A percentile compares a stretch with the other conserved stretches of the same genome.
These are phyloP conservation scores for Murina feae DNA, from an alignment of 2,113 vertebrate genomes.

Conservation along the genomic window DNA sequence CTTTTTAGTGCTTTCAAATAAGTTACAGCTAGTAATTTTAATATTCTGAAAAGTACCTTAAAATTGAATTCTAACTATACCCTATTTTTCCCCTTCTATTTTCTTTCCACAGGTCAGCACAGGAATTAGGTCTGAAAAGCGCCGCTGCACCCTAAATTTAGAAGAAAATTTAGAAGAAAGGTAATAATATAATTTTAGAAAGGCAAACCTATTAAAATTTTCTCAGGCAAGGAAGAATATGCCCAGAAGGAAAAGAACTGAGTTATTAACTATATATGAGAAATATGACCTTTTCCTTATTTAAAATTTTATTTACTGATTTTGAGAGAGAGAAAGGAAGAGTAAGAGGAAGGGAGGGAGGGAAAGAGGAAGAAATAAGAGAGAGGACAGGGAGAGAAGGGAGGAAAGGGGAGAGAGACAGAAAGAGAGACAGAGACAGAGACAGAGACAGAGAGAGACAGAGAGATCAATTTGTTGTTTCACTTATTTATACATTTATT, in stretches of 20 bases:
- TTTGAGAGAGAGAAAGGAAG: background rate
- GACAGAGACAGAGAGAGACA: background rate
- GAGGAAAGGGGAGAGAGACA: too few relatives aligned
- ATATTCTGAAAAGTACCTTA: background rate
- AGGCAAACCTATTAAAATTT: background rate
- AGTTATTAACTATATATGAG: background rate
- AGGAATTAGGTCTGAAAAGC: background rate
- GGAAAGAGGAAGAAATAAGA: background rate
- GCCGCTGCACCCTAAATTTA: background rate
- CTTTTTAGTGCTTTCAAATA: background rate
- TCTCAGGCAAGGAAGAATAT: background rate
- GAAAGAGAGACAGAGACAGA: rapidly evolving
- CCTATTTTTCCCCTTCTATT: slow-evolving; percentile 15
- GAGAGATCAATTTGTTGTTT: background rate
- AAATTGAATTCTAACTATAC: background rate
- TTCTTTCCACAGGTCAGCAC: background rate
- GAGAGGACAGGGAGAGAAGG: background rate
- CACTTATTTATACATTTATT: background rate
- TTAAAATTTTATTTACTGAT: background rate
- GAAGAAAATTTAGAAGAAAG: background rate
- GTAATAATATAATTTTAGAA: background rate
- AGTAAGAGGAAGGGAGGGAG: background rate
- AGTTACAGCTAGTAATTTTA: background rate
- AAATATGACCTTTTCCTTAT: background rate
- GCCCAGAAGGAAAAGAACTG: background rate